A percentile compares a stretch with the other conserved stretches of the same genome.
Conservation (phyloP, 2,888 invertebrate species). For the Lasioglossum villosulum region DNA sequence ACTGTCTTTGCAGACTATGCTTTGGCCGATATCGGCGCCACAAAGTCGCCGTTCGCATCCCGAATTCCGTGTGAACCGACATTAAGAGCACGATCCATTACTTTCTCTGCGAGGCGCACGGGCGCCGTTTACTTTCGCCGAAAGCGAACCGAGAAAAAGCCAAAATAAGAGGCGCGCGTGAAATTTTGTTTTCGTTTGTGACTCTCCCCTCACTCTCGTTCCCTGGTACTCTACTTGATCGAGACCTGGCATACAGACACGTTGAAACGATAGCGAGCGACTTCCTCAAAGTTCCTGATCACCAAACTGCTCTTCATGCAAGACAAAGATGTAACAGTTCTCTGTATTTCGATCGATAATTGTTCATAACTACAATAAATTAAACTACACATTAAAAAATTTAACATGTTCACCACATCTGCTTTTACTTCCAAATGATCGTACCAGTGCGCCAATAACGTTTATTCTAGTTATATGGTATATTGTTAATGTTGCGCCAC, state of each 20-base stretch:
- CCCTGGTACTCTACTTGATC: not conserved
- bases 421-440: too few species aligned
- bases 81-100: constrained; percentile 62
- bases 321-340: too few species aligned
- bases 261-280: not conserved
- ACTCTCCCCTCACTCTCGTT: not conserved
- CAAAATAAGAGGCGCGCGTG: constrained; percentile 53
- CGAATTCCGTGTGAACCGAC: constrained; percentile 63
- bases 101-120: constrained; percentile 66
- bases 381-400: too few species aligned
- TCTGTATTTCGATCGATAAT: too few species aligned
- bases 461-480: too few species aligned
- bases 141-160: constrained; percentile 62
- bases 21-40: constrained; percentile 51
- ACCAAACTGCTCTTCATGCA: not conserved
- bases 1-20: too few species aligned
- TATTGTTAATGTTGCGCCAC: too few species aligned
- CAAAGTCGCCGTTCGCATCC: constrained; percentile 33
- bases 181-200: constrained; percentile 60
- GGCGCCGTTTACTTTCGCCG: constrained; percentile 70
- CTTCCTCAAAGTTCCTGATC: not conserved
- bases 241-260: not conserved
- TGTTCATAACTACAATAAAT: too few species aligned
- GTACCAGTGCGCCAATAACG: too few species aligned
- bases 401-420: too few species aligned